Base-by-base conservation (phyloP, 2,888 invertebrate genomes). In the Lochmaea crataegi region DNA sequence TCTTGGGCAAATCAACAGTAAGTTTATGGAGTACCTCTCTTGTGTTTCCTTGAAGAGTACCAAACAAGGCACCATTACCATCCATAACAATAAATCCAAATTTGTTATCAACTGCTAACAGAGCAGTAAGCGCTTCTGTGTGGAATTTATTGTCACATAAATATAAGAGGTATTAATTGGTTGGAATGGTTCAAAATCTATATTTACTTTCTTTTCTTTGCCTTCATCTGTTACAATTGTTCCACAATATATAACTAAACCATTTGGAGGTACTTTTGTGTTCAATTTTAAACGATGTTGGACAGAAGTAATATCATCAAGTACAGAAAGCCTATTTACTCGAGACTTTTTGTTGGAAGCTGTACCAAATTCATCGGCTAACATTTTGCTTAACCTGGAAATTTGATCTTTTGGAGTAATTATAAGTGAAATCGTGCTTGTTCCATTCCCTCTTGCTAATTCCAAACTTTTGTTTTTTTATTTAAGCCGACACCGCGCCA, bases 31-130 rank as follows among this genome's bases (percentile, higher is more conserved):
- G 90, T 38, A 98, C 74, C 74, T 74, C 74, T 22, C 71, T 68
- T 11, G 70, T 72, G 64, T 75, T 75, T 68, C 98, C 98, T 88
- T 98, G 98, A 56, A 99, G 90, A 0, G 99, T 99, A 85, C 99
- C 99, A 87, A 99, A 99, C 75, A 99, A 90, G 12, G 99, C 98
- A 71, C 99, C 99, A 86, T 99, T 99, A 91, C 99, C 99, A 86
- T 99, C 99, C 99, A 99, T 99, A 61, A 99, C 97, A 83, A 99
- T 99, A 86, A 99, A 99, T n/a, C 99, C 99, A 88, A 99, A 99
- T 89, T 99, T 99, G 87, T 98, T 99, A 86, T 99, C 99, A 85
- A 99, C 99, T 53, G 99, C 98, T 79, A 99, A 89, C 76, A 99
- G 89, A 12, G 99, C 99, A 57, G 97, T 97, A 79, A 99, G 89